Evolutionary conservation across 1,140 invertebrate genomes (phyloP), one percentile per base, ranked within the genome.

Genomic region (Solenopsis fugax): DNA sequence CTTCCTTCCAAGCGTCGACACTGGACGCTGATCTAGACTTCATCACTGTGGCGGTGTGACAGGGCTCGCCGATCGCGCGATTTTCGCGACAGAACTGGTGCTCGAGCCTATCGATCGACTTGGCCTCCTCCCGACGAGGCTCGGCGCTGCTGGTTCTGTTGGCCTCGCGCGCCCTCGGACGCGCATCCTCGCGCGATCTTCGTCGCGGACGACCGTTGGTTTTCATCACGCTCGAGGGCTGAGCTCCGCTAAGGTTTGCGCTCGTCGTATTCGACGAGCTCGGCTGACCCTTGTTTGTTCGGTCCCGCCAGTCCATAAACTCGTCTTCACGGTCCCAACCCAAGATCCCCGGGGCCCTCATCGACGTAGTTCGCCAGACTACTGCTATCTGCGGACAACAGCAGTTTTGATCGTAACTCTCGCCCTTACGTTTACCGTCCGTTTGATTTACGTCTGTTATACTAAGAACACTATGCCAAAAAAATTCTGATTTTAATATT

Each of bases 261-360:
- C 67, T 60, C 60, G 60, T 21, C 41, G 75, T 56, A n/a, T 56
- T 48, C 5, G 78, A 62, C 45, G 87, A 73, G 21, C 82, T 76
- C 12, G 67, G 64, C 82, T 86, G 77, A 18, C 82, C 41, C 82
- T 92, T 93, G 87, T 90, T 84, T 72, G 89, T 90, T 86, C 91
- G 88, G 84, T 95, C 93, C 87, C 94, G 94, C 94, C 94, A 95
- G 85, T 95, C 94, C 94, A 94, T 95, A 87, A 93, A 94, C 92
- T 95, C 95, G 93, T 95, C 94, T 93, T 94, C 93, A 90, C 94
- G 93, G 89, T 94, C 94, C 93, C 95, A 95, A 88, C 94, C 94
- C 82, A 95, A 90, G 91, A 95, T 94, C 89, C 94, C 95, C 88
- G 94, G 93, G 91, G 94, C 92, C 93, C 95, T 94, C 94, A 95